Percentiles rank a stretch among this genome's conserved stretches.
Conservation (phyloP, 2,797 vertebrate species). For the Acrossocheilus wenchowensis region DNA sequence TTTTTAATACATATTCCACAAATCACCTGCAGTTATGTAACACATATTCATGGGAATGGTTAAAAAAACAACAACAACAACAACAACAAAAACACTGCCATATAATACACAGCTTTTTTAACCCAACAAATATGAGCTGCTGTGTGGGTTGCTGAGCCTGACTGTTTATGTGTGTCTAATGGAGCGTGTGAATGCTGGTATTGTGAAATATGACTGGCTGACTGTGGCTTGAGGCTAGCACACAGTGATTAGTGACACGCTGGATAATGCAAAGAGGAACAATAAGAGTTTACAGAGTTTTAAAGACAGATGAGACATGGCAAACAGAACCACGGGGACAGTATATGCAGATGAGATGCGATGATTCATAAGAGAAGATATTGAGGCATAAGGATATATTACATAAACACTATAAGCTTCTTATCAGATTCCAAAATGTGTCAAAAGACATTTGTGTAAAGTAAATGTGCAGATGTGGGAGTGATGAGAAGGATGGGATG, state of each 20-base stretch:
- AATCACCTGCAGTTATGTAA: neutral
- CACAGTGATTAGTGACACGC: conserved; percentile 47
- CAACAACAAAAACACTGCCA: neutral
- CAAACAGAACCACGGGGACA: conserved; percentile 37
- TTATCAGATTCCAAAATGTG: neutral
- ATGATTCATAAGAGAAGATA: conserved; percentile 45
- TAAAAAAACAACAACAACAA: too few relatives aligned
- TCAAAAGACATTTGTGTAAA: conserved; percentile 50
- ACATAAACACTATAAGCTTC: conserved; percentile 35
- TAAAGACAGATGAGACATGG: conserved; percentile 41
- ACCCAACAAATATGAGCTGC: conserved; percentile 28
- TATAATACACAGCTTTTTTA: neutral
- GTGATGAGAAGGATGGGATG: neutral
- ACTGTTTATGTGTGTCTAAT: conserved; percentile 40
- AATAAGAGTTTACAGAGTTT: conserved; percentile 43
- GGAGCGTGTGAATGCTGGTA: conserved; percentile 37
- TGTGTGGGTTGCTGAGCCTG: conserved; percentile 35
- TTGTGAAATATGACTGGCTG: conserved; percentile 54
- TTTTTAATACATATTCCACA: neutral
- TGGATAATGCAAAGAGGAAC: conserved; percentile 22
- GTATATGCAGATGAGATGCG: conserved; percentile 29
- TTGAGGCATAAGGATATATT: conserved; percentile 3
- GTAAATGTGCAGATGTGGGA: conserved; percentile 8
- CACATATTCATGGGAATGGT: neutral
- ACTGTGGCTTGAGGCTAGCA: conserved; percentile 48